A percentile compares a stretch with the other conserved stretches of the same genome.
These are phyloP conservation scores for Dinoponera quadriceps DNA, from an alignment of 1,140 invertebrate species.

Conservation along the genomic window DNA sequence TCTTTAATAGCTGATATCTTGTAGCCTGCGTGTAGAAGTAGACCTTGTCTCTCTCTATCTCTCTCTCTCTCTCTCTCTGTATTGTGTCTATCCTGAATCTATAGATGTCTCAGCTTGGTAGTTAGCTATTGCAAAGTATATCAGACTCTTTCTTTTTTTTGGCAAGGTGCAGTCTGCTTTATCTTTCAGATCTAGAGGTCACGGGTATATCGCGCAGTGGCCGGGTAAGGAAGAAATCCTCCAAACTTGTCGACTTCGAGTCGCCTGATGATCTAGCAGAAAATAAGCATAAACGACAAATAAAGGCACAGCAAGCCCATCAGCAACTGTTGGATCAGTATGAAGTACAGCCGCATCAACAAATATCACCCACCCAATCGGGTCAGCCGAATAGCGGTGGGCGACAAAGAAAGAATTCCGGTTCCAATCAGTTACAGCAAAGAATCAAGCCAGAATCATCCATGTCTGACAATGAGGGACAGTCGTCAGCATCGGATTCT, in stretches of 20 bases:
- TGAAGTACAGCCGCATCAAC: constrained; percentile 75
- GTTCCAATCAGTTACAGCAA: constrained; percentile 72
- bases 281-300: constrained; percentile 82
- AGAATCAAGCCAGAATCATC: constrained; percentile 78
- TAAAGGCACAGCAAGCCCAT: constrained; percentile 78
- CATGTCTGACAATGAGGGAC: constrained; percentile 84
- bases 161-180: constrained; percentile 82
- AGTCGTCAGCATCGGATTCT: constrained; percentile 86
- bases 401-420: constrained; percentile 79
- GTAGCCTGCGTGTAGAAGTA: constrained; percentile 32
- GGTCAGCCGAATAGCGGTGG: constrained; percentile 36
- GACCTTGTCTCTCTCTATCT: constrained; percentile 4
- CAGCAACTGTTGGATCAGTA: constrained; percentile 82
- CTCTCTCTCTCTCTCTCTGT: constrained; percentile 21
- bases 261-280: constrained; percentile 91
- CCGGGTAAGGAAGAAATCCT: constrained; percentile 96
- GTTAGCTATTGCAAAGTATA: constrained; percentile 74
- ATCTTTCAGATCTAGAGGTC: constrained; percentile 90
- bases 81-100: constrained; percentile 51
- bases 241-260: constrained; percentile 97
- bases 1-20: constrained; percentile 54
- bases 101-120: constrained; percentile 64
- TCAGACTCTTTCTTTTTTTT: constrained; percentile 75
- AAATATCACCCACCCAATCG: constrained; percentile 57
- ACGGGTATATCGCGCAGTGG: constrained; percentile 95